Evolutionary conservation across 1,140 invertebrate genomes (phyloP), one percentile per base, ranked within the genome.

Genomic region (roundworm (Caenorhabditis elegans)): DNA sequence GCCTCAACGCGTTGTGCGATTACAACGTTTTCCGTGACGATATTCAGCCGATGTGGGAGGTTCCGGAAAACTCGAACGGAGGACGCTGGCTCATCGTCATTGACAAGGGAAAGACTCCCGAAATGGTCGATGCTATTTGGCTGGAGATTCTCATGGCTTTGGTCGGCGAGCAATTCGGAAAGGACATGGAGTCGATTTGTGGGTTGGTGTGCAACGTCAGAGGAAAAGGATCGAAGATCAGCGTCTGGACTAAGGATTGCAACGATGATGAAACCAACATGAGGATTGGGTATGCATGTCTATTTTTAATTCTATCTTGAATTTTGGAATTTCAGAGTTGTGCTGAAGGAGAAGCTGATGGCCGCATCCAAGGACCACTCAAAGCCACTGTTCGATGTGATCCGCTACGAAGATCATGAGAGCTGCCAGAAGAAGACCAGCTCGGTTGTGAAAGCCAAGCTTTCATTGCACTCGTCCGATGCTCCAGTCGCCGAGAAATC

Each of bases 21-120:
- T 98, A 98, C 91, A 96, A 95, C 22, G 92, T 98, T 78, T 98
- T 98, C 90, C 84, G 92, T 89, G 90, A 95, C 90, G 95, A 94
- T 13, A 95, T 98, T 86, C 93, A 94, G 84, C 97, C 97, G 3
- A 98, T 98, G 95, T 98, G 97, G 97, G 97, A 99, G 92, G 97
- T 98, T 91, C 92, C 93, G 76, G 93, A 93, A 22, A 95, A 95
- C 88, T 95, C 94, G 89, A 92, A 93, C 90, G 97, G 97, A 51
- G 97, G 97, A 46, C 92, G 96, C 86, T 98, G 97, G 96, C 91
- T 98, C 6, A 94, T 98, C 39, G 39, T 60, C 17, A 60, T 70
- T 13, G 76, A 77, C 19, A 6, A 5, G 36, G 2, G 17, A 3
- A 77, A 77, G 65, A 92, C 95, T 87, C 90, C 90, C 76, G 92